Base-by-base conservation (phyloP, 2,888 invertebrate genomes). In the Branchipolynoe longqiensis region DNA sequence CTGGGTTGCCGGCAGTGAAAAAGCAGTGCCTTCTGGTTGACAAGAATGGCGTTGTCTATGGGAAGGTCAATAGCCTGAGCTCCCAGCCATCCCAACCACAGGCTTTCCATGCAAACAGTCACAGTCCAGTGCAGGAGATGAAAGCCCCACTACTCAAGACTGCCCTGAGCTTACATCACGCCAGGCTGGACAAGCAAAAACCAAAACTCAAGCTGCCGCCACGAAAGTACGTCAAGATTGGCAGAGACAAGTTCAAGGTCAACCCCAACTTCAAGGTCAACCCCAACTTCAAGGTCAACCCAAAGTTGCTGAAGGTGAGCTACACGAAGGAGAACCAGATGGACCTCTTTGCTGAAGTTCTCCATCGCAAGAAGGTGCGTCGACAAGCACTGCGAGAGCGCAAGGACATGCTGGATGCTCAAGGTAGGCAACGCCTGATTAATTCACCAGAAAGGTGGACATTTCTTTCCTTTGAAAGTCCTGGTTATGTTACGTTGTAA, bases 181-280 rank as follows among this genome's bases (percentile, higher is more conserved):
- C 25, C 25, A 25, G 25, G 1, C 48, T 48, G 3, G 78, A 78
- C 1, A 78, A 78, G 28, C 22, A 48, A 28, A 78, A 78, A 18
- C 14, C 31, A 41, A 78, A 78, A 48, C 18, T 78, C 25, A 78
- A 78, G 28, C 48, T 78, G 3, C 78, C 78, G n/a, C 48, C 54
- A 0, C 25, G 78, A 12, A 78, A 78, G 48, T 78, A 48, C 22
- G 12, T 18, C 28, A 40, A 41, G 2, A 8, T 48, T 14, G 62
- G 25, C 25, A 40, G 33, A 14, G 4, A 22, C n/a, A 41, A 18
- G 28, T 54, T 25, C 28, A 78, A 78, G 78, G 25, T 78, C 25
- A 78, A 78, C 31, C 62, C 62, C 62, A 62, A 62, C 62, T 62
- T 62, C 62, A 62, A 62, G 62, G 62, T 62, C 25, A 62, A 62